Percentiles rank a stretch among this genome's conserved stretches.
Evolutionary conservation across 2,888 invertebrate genomes (phyloP).

Genomic region (Trichogramma evanescens): DNA sequence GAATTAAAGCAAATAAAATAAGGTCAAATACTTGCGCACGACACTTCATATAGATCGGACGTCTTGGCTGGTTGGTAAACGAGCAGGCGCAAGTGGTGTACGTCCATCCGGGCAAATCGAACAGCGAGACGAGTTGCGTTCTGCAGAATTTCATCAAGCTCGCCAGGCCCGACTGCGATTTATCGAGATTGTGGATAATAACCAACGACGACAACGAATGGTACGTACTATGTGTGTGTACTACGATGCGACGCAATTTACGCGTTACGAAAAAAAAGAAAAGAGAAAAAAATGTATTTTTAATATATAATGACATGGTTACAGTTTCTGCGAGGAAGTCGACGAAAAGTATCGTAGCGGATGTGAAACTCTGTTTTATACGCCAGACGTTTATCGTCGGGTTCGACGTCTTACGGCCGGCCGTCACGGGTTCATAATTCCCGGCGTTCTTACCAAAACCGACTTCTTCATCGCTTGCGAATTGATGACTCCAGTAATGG

Average conservation of each 20-base stretch:
- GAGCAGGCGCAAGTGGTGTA: conserved; percentile 24
- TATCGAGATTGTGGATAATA: conserved; percentile 26
- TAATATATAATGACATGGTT: neutral
- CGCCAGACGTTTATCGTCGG: conserved; percentile 23
- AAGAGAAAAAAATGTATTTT: too few relatives aligned
- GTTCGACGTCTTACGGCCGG: conserved; percentile 26
- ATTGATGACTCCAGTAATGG: conserved; percentile 25
- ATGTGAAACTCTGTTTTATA: conserved; percentile 24
- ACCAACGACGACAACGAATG: conserved; percentile 7
- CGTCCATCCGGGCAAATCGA: conserved; percentile 22
- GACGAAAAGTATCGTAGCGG: conserved; percentile 18
- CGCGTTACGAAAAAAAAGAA: too few relatives aligned
- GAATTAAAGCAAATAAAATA: neutral
- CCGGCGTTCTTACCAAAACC: conserved; percentile 25
- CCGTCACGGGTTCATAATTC: conserved; percentile 25
- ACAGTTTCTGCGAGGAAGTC: conserved; percentile 15
- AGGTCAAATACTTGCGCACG: neutral
- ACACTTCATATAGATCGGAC: conserved; percentile 21
- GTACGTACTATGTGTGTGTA: neutral
- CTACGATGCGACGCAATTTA: too few relatives aligned
- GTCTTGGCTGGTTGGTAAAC: conserved; percentile 28
- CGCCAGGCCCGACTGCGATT: conserved; percentile 23
- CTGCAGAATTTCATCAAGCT: conserved; percentile 16
- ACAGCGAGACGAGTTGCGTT: conserved; percentile 14
- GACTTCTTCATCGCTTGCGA: conserved; percentile 27